phyloP scores from a whole-genome alignment of 2,113 vertebrate species.

The Syrrhaptes paradoxus region DNA sequence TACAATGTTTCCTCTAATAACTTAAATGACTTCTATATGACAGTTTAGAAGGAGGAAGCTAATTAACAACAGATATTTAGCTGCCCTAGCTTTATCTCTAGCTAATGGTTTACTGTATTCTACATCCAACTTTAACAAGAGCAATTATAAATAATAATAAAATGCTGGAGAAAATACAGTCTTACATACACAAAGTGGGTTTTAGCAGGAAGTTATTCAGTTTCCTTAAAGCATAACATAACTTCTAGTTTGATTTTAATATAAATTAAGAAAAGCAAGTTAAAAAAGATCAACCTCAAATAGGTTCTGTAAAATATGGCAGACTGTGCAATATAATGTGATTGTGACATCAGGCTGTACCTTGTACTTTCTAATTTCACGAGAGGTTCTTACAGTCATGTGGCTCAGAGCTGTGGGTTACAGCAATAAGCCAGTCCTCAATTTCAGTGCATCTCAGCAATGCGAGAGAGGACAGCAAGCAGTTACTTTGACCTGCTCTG shows the following conservation, averaged over 20 bases:
- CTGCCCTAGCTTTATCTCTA: not conserved
- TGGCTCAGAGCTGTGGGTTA: not conserved
- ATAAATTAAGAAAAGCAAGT: not conserved
- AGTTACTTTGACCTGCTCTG: not conserved
- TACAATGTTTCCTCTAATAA: not conserved
- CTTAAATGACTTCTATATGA: not conserved
- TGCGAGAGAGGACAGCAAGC: fast-evolving
- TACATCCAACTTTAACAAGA: not conserved
- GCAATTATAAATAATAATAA: not conserved
- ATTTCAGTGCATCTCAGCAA: not conserved
- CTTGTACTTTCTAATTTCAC: not conserved
- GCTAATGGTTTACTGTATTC: not conserved
- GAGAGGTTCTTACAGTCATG: not conserved
- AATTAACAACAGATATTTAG: not conserved
- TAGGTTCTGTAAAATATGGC: not conserved
- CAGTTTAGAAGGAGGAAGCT: not conserved
- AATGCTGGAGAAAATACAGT: not conserved
- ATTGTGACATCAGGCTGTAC: not conserved
- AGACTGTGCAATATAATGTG: not conserved
- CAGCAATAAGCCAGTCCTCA: not conserved
- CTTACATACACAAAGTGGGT: not conserved
- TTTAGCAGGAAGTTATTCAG: not conserved
- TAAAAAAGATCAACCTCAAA: not conserved
- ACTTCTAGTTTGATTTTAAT: not conserved
- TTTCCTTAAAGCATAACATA: not conserved